A percentile compares a stretch with the other conserved stretches of the same genome.
Conservation (phyloP, 2,797 vertebrate genomes). For the Tangara arthus region DNA sequence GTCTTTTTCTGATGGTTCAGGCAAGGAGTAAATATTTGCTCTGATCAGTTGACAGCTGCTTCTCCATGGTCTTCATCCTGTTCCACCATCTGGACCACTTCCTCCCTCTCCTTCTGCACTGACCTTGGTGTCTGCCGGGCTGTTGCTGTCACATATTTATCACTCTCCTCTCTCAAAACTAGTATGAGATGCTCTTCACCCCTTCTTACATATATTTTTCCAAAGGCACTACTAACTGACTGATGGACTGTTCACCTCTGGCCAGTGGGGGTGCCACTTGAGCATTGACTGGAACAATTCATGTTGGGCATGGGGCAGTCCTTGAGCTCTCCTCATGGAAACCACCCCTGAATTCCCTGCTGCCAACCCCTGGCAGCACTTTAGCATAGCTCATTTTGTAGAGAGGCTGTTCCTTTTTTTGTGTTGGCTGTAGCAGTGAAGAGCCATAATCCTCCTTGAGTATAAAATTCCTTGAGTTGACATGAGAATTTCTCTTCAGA, state of each 20-base stretch:
- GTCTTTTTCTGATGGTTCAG: neutral
- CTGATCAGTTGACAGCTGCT: neutral
- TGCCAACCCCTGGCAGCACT: neutral
- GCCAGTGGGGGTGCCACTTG: accelerated
- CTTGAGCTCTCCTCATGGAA: neutral
- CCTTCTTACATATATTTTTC: neutral
- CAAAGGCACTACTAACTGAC: neutral
- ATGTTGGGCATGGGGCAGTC: neutral
- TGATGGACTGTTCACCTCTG: neutral
- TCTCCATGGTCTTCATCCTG: neutral
- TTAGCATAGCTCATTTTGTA: neutral
- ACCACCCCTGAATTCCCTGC: neutral
- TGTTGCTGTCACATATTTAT: neutral
- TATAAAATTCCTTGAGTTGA: accelerated
- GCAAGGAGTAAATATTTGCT: neutral
- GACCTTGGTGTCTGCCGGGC: neutral
- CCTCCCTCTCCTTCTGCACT: neutral
- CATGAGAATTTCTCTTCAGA: neutral
- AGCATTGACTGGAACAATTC: neutral
- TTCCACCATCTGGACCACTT: neutral
- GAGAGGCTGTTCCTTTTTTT: neutral
- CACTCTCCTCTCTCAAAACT: neutral
- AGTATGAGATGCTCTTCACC: neutral
- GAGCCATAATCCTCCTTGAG: neutral
- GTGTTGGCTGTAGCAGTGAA: accelerated